Evolutionary conservation across 2,888 invertebrate species (phyloP).

Genomic region (Eupithecia exiguata): DNA sequence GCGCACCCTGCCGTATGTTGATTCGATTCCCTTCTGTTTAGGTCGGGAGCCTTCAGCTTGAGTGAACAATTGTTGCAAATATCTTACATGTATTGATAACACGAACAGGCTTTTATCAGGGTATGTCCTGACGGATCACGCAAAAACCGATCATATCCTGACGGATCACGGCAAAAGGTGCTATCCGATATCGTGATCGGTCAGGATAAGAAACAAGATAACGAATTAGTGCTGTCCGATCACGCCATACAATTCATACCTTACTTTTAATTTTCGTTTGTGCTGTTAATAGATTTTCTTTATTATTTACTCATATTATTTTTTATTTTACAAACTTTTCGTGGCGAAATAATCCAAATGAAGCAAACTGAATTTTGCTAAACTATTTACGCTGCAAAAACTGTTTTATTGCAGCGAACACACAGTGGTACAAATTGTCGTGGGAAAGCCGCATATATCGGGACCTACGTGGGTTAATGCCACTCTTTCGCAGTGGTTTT

Average conservation of each 20-base stretch:
- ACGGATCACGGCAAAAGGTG: too few relatives aligned
- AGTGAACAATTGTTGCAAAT: background rate
- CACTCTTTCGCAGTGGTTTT: background rate
- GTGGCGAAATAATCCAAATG: background rate
- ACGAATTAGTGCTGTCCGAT: too few relatives aligned
- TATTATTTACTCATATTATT: too few relatives aligned
- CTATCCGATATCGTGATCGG: too few relatives aligned
- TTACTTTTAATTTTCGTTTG: too few relatives aligned
- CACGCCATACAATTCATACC: too few relatives aligned
- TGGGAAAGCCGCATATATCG: background rate
- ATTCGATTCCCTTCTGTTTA: background rate
- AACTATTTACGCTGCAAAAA: background rate
- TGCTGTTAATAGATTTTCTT: too few relatives aligned
- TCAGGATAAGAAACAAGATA: too few relatives aligned
- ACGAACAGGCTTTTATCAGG: too few relatives aligned
- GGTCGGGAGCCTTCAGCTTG: background rate
- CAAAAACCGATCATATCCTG: too few relatives aligned
- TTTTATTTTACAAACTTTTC: background rate
- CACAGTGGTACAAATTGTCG: background rate
- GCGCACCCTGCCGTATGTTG: background rate
- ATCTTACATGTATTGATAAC: too few relatives aligned
- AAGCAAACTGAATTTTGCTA: background rate
- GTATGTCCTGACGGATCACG: too few relatives aligned
- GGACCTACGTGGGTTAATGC: background rate
- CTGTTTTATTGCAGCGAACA: background rate